These are phyloP conservation scores for Apoderus coryli DNA, from an alignment of 2,888 invertebrate species.

Conservation along the genomic window DNA sequence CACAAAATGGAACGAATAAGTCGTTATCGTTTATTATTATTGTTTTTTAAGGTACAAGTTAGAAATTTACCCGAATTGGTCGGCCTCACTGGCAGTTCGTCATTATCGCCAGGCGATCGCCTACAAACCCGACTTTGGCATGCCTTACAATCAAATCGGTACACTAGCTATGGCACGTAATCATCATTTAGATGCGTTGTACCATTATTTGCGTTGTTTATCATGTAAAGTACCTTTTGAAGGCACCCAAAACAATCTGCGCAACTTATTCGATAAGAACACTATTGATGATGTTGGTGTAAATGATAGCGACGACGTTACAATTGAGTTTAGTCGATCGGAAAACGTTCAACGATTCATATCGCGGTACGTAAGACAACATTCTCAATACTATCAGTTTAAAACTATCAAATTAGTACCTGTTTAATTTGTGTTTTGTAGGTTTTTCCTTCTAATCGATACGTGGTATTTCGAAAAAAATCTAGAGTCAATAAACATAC, in stretches of 20 bases:
- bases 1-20: background rate
- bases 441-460: slow-evolving; percentile 43
- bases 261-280: slow-evolving; percentile 56
- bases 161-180: slow-evolving; percentile 69
- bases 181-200: slow-evolving; percentile 74
- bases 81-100: slow-evolving; percentile 55
- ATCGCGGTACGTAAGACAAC: slow-evolving; percentile 30
- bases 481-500: too few relatives aligned
- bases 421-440: too few relatives aligned
- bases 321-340: slow-evolving; percentile 27
- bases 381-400: too few relatives aligned
- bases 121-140: slow-evolving; percentile 64
- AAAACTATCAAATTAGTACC: too few relatives aligned
- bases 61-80: slow-evolving; percentile 56
- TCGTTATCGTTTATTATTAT: too few relatives aligned
- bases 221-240: slow-evolving; percentile 70
- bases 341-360: slow-evolving; percentile 37
- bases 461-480: slow-evolving; percentile 49
- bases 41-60: slow-evolving; percentile 72
- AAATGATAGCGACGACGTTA: slow-evolving; percentile 29
- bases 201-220: slow-evolving; percentile 78
- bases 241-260: slow-evolving; percentile 77
- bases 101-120: slow-evolving; percentile 77
- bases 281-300: slow-evolving; percentile 43
- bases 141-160: slow-evolving; percentile 91